These are phyloP conservation scores for Monomorium pharaonis DNA, from an alignment of 1,140 invertebrate species.

Conservation along the genomic window DNA sequence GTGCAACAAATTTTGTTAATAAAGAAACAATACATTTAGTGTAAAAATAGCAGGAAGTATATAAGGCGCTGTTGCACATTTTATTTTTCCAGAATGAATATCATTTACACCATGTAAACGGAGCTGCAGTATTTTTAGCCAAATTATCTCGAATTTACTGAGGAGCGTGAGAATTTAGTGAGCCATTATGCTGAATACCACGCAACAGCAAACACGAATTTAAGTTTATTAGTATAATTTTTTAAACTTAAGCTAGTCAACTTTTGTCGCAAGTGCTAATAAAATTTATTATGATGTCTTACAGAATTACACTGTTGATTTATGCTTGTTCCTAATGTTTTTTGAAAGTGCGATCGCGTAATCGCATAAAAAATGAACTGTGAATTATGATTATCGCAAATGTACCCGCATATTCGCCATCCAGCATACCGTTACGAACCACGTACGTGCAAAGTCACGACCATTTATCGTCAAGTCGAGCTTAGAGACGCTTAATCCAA, in stretches of 20 bases:
- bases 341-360: background rate
- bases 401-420: conserved; percentile 1
- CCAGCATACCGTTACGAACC: conserved; percentile 25
- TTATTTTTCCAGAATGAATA: background rate
- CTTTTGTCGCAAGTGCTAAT: background rate
- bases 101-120: background rate
- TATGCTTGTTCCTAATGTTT: background rate
- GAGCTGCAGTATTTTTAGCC: background rate
- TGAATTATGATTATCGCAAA: conserved; percentile 20
- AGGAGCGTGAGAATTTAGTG: background rate
- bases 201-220: conserved; percentile 2
- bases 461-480: conserved; percentile 25
- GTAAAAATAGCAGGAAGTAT: background rate
- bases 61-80: background rate
- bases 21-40: background rate
- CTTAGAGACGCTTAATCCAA: conserved; percentile 24
- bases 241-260: background rate
- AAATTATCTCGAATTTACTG: conserved; percentile 1
- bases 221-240: background rate
- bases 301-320: background rate
- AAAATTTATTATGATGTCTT: background rate
- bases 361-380: conserved; percentile 8
- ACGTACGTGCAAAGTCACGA: conserved; percentile 29
- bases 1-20: background rate
- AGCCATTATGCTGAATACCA: background rate